phyloP scores from a whole-genome alignment of 2,797 vertebrate genomes.

The Syngnathus acus region DNA sequence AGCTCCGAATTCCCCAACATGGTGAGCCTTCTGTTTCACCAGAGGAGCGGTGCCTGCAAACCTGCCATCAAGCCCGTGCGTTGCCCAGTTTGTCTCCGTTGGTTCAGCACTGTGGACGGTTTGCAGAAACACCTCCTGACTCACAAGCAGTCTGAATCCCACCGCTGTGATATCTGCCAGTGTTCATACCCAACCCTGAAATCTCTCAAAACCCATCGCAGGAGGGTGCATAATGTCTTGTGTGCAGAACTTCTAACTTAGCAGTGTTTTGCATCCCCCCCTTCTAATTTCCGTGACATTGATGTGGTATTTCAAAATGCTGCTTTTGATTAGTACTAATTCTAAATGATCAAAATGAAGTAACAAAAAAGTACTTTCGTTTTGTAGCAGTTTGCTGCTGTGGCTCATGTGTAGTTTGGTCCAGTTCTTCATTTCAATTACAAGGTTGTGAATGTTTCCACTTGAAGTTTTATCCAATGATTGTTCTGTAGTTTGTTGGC shows the following conservation, averaged over 20 bases:
- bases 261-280: neutral
- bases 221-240: constrained; percentile 65
- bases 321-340: neutral
- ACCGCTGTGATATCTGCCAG: constrained; percentile 65
- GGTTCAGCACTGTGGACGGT: constrained; percentile 65
- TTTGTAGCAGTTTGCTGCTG: constrained; percentile 16
- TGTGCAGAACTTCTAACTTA: constrained; percentile 42
- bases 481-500: constrained; percentile 41
- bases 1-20: constrained; percentile 62
- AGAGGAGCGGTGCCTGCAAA: constrained; percentile 65
- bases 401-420: constrained; percentile 16
- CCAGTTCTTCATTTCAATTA: constrained; percentile 16
- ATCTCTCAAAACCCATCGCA: constrained; percentile 70
- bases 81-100: constrained; percentile 70
- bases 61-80: constrained; percentile 67
- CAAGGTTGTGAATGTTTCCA: constrained; percentile 38
- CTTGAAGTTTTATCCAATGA: constrained; percentile 26
- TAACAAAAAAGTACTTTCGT: constrained; percentile 5
- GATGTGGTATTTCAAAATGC: neutral
- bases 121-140: constrained; percentile 70
- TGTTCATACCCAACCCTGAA: constrained; percentile 60
- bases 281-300: neutral
- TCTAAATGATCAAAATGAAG: neutral
- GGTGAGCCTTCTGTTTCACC: constrained; percentile 64
- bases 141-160: constrained; percentile 62